Conservation (phyloP, 2,797 vertebrate genomes). For the Lithobates pipiens region DNA sequence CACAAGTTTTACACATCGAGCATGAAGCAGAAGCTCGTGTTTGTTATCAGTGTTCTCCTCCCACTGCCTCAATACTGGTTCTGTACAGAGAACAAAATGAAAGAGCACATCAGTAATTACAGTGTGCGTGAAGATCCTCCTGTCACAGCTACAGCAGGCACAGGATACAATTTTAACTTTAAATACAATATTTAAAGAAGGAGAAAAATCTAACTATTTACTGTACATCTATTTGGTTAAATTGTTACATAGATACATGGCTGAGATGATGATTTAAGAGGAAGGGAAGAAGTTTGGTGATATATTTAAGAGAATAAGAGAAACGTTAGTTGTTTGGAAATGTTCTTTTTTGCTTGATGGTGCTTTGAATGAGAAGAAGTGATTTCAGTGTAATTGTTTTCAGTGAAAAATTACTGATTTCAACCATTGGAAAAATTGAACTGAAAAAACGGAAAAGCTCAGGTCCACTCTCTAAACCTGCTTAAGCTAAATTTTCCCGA, state of each 20-base stretch:
- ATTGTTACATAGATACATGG: neutral
- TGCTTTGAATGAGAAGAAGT: neutral
- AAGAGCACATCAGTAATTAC: conserved; percentile 52
- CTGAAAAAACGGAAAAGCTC: too few relatives aligned
- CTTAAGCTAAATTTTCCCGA: too few relatives aligned
- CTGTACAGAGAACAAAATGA: conserved; percentile 47
- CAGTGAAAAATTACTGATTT: too few relatives aligned
- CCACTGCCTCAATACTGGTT: conserved; percentile 22
- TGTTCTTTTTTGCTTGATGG: neutral
- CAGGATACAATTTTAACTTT: conserved; percentile 43
- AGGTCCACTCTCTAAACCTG: too few relatives aligned
- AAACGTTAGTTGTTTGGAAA: neutral
- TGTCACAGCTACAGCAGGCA: conserved; percentile 48
- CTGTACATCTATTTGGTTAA: conserved; percentile 28
- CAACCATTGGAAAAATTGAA: too few relatives aligned
- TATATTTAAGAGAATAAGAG: neutral
- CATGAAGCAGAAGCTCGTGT: neutral
- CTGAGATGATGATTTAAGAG: neutral
- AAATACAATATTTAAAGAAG: conserved; percentile 56
- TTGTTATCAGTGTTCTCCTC: conserved; percentile 25
- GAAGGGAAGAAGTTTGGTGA: neutral
- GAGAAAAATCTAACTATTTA: conserved; percentile 41
- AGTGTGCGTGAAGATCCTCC: conserved; percentile 34
- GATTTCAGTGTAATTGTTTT: neutral
- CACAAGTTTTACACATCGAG: neutral